Evolutionary conservation across 2,113 vertebrate species (phyloP).

Genomic region (Acrocephalus arundinaceus): DNA sequence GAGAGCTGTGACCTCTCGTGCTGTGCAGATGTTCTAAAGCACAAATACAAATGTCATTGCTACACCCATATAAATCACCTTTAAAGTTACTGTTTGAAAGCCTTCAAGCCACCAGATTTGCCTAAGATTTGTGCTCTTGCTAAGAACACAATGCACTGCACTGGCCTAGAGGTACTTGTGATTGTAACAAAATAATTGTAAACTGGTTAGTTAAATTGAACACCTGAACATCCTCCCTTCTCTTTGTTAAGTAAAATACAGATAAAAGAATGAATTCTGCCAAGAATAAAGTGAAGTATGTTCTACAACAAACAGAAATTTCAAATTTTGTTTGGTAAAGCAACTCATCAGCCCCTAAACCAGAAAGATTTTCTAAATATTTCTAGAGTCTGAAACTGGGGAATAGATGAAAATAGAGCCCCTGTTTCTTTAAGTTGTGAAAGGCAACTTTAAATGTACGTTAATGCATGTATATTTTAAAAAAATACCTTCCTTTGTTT

Average conservation of each 20-base stretch:
- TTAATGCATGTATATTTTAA: neutral
- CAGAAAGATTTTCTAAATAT: neutral
- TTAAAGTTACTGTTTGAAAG: neutral
- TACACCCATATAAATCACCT: neutral
- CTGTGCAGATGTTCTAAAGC: neutral
- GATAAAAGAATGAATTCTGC: neutral
- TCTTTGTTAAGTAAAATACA: neutral
- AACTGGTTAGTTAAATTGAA: neutral
- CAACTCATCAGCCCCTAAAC: neutral
- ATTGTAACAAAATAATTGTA: neutral
- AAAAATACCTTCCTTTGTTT: neutral
- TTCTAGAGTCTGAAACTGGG: neutral
- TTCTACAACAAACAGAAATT: neutral
- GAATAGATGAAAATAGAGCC: neutral
- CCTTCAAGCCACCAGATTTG: neutral
- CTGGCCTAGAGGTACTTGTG: neutral
- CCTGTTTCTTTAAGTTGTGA: neutral
- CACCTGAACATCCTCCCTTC: neutral
- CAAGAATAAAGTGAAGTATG: neutral
- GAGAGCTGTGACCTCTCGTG: accelerated
- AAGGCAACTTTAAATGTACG: neutral
- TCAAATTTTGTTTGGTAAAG: neutral
- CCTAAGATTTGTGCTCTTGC: neutral
- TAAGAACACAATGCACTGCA: neutral
- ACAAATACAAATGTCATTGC: neutral